These are phyloP conservation scores for Chloroceryle aenea DNA, from an alignment of 2,113 vertebrate genomes.

Conservation along the genomic window DNA sequence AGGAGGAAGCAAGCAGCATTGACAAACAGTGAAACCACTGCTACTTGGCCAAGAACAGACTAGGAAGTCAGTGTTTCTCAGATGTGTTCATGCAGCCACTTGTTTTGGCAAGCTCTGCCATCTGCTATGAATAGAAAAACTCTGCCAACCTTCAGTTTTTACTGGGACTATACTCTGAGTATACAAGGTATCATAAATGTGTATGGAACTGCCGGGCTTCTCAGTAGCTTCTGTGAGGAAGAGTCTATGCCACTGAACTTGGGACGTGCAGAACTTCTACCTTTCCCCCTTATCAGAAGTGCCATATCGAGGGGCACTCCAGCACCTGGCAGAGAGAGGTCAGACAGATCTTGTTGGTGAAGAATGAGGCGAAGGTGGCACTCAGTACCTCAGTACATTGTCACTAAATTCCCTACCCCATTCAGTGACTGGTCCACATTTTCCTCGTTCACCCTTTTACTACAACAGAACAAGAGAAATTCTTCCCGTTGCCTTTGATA, in stretches of 20 bases:
- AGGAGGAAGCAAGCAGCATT: background rate
- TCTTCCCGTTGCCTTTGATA: background rate
- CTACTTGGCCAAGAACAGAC: background rate
- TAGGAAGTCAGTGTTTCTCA: background rate
- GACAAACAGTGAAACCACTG: background rate
- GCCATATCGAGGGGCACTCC: background rate
- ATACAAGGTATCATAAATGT: background rate
- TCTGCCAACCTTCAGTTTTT: background rate
- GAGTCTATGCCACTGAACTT: background rate
- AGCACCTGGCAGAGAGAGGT: background rate
- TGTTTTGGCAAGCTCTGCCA: background rate
- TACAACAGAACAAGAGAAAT: background rate
- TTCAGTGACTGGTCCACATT: fast-evolving
- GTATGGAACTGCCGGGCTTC: background rate
- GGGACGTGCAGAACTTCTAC: background rate
- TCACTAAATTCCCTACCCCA: background rate
- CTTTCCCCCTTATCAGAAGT: background rate
- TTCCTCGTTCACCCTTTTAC: background rate
- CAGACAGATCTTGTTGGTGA: background rate
- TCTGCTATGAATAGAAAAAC: background rate
- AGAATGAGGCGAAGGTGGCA: background rate
- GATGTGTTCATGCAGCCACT: background rate
- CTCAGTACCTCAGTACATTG: background rate
- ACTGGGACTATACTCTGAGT: background rate
- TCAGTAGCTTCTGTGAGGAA: background rate